These are phyloP conservation scores for Anseranas semipalmata DNA, from an alignment of 2,113 vertebrate genomes.

Conservation along the genomic window DNA sequence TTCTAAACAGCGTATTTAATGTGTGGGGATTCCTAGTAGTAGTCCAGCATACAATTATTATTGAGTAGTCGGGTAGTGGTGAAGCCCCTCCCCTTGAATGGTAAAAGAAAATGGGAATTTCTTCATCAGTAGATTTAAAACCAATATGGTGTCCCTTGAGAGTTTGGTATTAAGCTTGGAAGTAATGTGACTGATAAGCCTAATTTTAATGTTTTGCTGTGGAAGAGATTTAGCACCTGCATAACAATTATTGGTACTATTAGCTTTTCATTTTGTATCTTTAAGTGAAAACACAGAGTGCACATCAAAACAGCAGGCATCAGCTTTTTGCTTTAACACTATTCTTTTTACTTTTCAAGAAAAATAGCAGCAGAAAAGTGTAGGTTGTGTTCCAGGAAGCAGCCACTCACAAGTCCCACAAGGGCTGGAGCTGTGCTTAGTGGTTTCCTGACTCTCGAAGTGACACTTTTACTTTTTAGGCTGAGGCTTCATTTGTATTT, in stretches of 20 bases:
- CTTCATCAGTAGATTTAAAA: neutral
- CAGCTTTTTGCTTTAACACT: neutral
- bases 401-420: neutral
- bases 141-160: neutral
- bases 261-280: neutral
- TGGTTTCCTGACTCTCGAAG: slow-evolving; percentile 13
- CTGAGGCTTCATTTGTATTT: slow-evolving; percentile 6
- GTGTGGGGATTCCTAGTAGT: neutral
- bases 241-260: neutral
- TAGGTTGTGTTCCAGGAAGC: slow-evolving; percentile 1
- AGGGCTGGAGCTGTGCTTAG: neutral
- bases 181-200: neutral
- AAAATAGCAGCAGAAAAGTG: slow-evolving; percentile 13
- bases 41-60: neutral
- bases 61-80: neutral
- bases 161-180: neutral
- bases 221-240: neutral
- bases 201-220: slow-evolving; percentile 1
- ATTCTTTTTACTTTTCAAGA: slow-evolving; percentile 19
- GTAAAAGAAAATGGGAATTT: neutral
- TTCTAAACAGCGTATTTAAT: neutral
- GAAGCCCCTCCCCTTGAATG: neutral
- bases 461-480: neutral
- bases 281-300: neutral
- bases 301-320: neutral